A percentile compares a stretch with the other conserved stretches of the same genome.
These are phyloP conservation scores for Drosophila nr. perissopoda DNA, from an alignment of 2,888 invertebrate genomes.

Conservation along the genomic window DNA sequence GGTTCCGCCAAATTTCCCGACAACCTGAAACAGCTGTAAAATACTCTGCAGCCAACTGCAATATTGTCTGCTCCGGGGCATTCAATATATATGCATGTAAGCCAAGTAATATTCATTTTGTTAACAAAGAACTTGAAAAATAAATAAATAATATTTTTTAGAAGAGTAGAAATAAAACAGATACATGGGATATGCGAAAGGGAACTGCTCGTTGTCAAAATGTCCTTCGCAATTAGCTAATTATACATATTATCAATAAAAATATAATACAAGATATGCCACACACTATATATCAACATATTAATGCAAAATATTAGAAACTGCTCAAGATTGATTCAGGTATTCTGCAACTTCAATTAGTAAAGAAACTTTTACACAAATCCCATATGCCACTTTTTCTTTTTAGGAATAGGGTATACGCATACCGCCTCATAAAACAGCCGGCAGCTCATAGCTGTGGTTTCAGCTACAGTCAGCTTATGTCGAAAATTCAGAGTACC, in stretches of 20 bases:
- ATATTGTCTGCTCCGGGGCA: not conserved
- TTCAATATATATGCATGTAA: not conserved
- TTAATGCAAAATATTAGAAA: not conserved
- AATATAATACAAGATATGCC: not conserved
- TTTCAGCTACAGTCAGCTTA: slow-evolving; percentile 47
- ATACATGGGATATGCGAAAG: not conserved
- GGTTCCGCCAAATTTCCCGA: not conserved
- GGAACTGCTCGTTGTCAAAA: not conserved
- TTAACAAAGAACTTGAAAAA: not conserved
- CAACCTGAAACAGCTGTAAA: not conserved
- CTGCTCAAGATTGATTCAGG: not conserved
- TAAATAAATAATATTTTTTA: not conserved
- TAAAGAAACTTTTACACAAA: not conserved
- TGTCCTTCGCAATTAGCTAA: not conserved
- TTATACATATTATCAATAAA: not conserved
- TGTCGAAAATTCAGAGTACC: slow-evolving; percentile 56
- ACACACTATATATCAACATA: not conserved
- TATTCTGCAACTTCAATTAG: not conserved
- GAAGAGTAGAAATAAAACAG: not conserved
- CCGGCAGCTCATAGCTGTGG: slow-evolving; percentile 51
- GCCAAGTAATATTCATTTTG: not conserved
- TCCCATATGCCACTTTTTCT: not conserved
- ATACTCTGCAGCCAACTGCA: not conserved
- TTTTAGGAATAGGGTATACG: not conserved
- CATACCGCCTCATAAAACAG: slow-evolving; percentile 40